These are phyloP conservation scores for Cuniculus paca DNA, from an alignment of 2,797 vertebrate genomes.

Conservation along the genomic window DNA sequence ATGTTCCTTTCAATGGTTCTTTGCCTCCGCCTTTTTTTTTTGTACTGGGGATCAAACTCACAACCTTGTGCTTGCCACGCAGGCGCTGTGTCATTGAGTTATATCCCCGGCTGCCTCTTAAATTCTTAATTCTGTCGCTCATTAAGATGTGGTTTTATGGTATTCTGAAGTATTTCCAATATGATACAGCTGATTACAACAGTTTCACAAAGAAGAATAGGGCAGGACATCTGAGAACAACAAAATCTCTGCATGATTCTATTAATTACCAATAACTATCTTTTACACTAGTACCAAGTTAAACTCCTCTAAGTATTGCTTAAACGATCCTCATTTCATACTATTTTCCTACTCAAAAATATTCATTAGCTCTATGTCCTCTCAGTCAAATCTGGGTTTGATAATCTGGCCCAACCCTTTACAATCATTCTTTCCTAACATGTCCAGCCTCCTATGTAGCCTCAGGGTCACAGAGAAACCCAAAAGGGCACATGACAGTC, in stretches of 20 bases:
- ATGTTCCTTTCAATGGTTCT: neutral
- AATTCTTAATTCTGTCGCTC: constrained; percentile 47
- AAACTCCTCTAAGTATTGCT: constrained; percentile 45
- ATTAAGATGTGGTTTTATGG: constrained; percentile 44
- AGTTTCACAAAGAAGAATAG: constrained; percentile 24
- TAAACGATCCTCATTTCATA: constrained; percentile 19
- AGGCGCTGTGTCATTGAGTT: too few relatives aligned
- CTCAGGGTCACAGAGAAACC: neutral
- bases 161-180: neutral
- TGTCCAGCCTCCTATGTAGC: neutral
- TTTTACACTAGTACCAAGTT: constrained; percentile 43
- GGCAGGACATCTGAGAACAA: constrained; percentile 31
- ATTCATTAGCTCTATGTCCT: neutral
- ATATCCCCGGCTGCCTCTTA: neutral
- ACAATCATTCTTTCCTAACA: neutral
- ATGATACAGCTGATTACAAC: constrained; percentile 20
- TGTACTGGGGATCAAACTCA: too few relatives aligned
- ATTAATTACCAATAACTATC: constrained; percentile 50
- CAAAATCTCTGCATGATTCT: constrained; percentile 12
- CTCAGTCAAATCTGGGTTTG: constrained; percentile 9
- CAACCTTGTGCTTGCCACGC: too few relatives aligned
- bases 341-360: constrained; percentile 15
- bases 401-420: neutral
- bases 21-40: neutral
- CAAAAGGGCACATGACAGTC: neutral